Percentiles rank a stretch among this genome's conserved stretches.
Conservation (phyloP, 37 sponge, comb jelly and placozoan genomes). For the Agelas oroides region DNA sequence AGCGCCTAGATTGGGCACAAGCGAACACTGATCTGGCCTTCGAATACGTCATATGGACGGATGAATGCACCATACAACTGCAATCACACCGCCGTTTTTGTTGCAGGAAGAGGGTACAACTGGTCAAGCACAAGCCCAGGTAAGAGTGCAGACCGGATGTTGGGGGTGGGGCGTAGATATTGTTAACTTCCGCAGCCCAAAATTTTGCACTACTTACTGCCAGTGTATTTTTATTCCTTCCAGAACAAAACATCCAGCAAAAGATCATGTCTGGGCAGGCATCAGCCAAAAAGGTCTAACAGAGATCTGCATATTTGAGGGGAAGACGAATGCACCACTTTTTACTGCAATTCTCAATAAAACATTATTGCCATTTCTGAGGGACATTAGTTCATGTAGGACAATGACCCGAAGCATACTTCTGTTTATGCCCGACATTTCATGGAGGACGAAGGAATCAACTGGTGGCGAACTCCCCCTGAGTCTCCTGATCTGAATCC, state of each 20-base stretch:
- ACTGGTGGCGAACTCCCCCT: constrained; percentile 36
- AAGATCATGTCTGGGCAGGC: not conserved
- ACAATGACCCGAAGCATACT: constrained; percentile 35
- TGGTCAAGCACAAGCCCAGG: too few species aligned
- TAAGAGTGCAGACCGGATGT: too few species aligned
- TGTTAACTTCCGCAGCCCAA: too few species aligned
- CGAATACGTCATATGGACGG: not conserved
- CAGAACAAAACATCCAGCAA: constrained; percentile 36
- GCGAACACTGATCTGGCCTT: not conserved
- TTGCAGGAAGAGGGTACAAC: too few species aligned
- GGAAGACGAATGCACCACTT: constrained; percentile 9
- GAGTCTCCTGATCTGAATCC: constrained; percentile 41
- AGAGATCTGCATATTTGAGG: constrained; percentile 40
- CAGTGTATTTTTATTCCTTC: not conserved
- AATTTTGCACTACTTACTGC: too few species aligned
- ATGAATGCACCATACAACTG: too few species aligned
- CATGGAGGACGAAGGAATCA: not conserved
- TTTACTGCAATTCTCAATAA: not conserved
- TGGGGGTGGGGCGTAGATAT: too few species aligned
- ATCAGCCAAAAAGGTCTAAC: constrained; percentile 21
- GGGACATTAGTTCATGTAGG: constrained; percentile 27
- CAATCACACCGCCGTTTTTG: too few species aligned
- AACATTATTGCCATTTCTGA: constrained; percentile 23
- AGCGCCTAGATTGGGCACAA: not conserved
- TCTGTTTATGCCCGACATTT: constrained; percentile 12